A percentile compares a stretch with the other conserved stretches of the same genome.
Conservation (phyloP, 2,797 vertebrate genomes). For the Podarcis lilfordi region DNA sequence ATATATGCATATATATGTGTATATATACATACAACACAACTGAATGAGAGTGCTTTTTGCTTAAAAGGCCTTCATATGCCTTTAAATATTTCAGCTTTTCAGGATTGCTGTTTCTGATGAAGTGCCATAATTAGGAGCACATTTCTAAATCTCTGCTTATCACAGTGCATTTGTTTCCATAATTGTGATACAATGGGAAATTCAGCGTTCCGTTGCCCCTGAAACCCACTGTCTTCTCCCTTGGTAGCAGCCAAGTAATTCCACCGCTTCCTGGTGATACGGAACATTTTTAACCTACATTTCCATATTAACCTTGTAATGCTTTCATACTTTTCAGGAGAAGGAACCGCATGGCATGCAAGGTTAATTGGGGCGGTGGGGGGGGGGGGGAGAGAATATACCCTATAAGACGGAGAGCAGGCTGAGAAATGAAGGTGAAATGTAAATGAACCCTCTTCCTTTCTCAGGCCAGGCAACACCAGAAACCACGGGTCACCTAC, state of each 20-base stretch:
- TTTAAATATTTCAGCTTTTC: constrained; percentile 1
- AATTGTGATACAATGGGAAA: constrained; percentile 56
- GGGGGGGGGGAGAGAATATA: background rate
- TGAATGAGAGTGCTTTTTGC: too few relatives aligned
- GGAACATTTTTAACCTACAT: constrained; percentile 54
- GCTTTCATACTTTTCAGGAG: constrained; percentile 39
- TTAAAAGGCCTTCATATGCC: background rate
- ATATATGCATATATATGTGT: too few relatives aligned
- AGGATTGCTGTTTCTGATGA: too few relatives aligned
- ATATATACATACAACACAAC: too few relatives aligned
- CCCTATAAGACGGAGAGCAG: constrained; percentile 6
- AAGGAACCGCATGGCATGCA: constrained; percentile 39
- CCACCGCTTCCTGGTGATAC: constrained; percentile 40
- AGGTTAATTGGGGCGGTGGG: constrained; percentile 22
- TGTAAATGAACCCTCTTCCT: constrained; percentile 30
- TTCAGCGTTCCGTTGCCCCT: constrained; percentile 53
- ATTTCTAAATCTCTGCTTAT: constrained; percentile 49
- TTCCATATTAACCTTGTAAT: constrained; percentile 58
- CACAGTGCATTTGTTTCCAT: constrained; percentile 54
- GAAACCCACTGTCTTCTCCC: constrained; percentile 49
- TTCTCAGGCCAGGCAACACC: background rate
- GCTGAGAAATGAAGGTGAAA: background rate
- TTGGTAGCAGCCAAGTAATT: constrained; percentile 53
- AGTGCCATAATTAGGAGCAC: constrained; percentile 38
- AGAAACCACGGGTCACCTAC: constrained; percentile 19